These are phyloP conservation scores for Centroberyx gerrardi DNA, from an alignment of 2,797 vertebrate species.

Conservation along the genomic window DNA sequence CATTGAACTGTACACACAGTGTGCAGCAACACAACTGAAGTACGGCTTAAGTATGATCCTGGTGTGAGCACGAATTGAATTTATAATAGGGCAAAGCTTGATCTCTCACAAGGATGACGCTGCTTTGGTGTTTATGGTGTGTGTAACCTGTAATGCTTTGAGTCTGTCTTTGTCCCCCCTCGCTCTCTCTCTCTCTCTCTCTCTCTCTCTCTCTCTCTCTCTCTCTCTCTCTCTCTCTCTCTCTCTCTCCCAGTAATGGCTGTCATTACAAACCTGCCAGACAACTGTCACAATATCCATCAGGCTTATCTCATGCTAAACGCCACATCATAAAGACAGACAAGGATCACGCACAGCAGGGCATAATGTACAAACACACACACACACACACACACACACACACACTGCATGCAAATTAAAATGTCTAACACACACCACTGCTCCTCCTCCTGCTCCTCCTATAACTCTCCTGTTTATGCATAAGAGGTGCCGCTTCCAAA, in stretches of 20 bases:
- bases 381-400: conserved; percentile 8
- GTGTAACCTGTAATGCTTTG: conserved; percentile 23
- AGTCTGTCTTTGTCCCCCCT: background rate
- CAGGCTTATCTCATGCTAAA: conserved; percentile 71
- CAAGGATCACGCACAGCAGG: conserved; percentile 43
- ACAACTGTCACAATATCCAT: conserved; percentile 60
- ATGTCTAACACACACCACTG: conserved; percentile 37
- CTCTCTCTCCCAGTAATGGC: conserved; percentile 37
- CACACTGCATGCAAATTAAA: conserved; percentile 43
- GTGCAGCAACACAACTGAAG: background rate
- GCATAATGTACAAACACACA: conserved; percentile 16
- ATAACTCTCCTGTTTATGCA: conserved; percentile 58
- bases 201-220: conserved; percentile 4
- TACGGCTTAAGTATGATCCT: conserved; percentile 3
- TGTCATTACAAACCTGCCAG: conserved; percentile 72
- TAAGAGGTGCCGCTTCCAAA: conserved; percentile 67
- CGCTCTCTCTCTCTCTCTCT: background rate
- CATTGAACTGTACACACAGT: background rate
- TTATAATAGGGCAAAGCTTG: conserved; percentile 12
- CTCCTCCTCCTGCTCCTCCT: conserved; percentile 52
- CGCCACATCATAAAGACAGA: conserved; percentile 59
- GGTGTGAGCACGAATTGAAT: conserved; percentile 18
- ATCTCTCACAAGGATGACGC: conserved; percentile 27
- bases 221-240: conserved; percentile 1
- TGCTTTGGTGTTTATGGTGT: conserved; percentile 19